These are phyloP conservation scores for Lithophane semibrunnea DNA, from an alignment of 2,888 invertebrate genomes.

Conservation along the genomic window DNA sequence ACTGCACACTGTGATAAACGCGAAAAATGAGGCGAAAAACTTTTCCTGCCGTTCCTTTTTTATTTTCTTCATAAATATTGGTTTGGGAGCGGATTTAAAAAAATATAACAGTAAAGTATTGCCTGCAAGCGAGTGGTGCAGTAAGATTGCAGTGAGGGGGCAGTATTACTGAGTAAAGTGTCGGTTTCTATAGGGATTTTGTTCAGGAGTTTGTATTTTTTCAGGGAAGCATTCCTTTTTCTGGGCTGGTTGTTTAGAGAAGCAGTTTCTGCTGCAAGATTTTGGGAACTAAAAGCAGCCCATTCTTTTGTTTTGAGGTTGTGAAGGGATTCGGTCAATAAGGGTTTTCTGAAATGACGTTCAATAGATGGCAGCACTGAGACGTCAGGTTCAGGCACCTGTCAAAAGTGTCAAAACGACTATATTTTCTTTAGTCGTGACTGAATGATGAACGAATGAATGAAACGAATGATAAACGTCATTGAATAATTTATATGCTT, in stretches of 20 bases:
- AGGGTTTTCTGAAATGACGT: too few species aligned
- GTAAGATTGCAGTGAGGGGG: constrained; percentile 61
- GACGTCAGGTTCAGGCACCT: too few species aligned
- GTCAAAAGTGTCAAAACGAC: too few species aligned
- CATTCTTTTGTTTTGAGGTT: neutral
- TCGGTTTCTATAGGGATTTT: constrained; percentile 41
- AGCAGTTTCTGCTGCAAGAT: neutral
- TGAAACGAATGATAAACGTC: too few species aligned
- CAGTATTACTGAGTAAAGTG: constrained; percentile 25
- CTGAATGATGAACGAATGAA: too few species aligned
- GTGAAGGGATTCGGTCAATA: too few species aligned
- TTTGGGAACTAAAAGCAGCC: neutral
- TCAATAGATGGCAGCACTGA: too few species aligned
- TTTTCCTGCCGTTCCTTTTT: constrained; percentile 28
- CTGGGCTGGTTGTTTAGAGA: neutral
- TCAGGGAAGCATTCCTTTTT: neutral
- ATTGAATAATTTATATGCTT: too few species aligned
- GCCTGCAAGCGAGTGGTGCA: constrained; percentile 63
- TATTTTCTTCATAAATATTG: constrained; percentile 69
- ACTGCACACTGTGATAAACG: constrained; percentile 63
- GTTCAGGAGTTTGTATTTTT: constrained; percentile 6
- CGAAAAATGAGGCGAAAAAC: constrained; percentile 47
- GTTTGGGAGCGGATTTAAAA: constrained; percentile 60
- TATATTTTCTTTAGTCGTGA: too few species aligned
- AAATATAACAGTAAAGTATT: constrained; percentile 68